Conservation (phyloP, 2,888 invertebrate genomes). For the Nephrocerus scutellatus region DNA sequence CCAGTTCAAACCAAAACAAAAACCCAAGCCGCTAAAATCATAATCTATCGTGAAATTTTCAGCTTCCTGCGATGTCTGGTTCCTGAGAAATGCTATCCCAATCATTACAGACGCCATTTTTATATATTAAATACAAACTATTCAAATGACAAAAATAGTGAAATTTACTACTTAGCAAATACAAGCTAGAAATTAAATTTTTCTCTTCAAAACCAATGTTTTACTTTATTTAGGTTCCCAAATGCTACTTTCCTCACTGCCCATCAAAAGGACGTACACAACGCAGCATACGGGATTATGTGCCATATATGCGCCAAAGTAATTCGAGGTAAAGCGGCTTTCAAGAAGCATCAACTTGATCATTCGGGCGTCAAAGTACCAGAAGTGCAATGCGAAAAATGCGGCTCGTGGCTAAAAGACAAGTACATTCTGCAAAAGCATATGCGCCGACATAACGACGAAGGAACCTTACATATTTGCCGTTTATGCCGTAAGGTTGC, state of each 20-base stretch:
- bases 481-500: slow-evolving; percentile 41
- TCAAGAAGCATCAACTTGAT: slow-evolving; percentile 39
- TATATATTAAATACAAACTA: no score
- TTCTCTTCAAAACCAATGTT: no score
- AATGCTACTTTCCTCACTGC: slow-evolving; percentile 35
- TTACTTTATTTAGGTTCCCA: slow-evolving; percentile 32
- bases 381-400: slow-evolving; percentile 41
- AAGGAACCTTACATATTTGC: slow-evolving; percentile 36
- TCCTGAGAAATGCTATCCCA: no score
- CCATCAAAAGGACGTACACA: slow-evolving; percentile 36
- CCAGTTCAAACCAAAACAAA: no score
- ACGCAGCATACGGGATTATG: slow-evolving; percentile 38
- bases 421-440: slow-evolving; percentile 44
- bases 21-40: no score
- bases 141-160: no score
- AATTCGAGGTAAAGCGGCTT: slow-evolving; percentile 40
- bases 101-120: no score
- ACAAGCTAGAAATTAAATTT: no score
- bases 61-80: no score
- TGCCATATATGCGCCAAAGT: slow-evolving; percentile 44
- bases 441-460: slow-evolving; percentile 38
- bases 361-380: slow-evolving; percentile 39
- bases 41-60: no score
- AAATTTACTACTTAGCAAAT: no score
- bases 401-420: slow-evolving; percentile 44